Conservation (phyloP, 1,140 invertebrate genomes). For the Ooceraea biroi region DNA sequence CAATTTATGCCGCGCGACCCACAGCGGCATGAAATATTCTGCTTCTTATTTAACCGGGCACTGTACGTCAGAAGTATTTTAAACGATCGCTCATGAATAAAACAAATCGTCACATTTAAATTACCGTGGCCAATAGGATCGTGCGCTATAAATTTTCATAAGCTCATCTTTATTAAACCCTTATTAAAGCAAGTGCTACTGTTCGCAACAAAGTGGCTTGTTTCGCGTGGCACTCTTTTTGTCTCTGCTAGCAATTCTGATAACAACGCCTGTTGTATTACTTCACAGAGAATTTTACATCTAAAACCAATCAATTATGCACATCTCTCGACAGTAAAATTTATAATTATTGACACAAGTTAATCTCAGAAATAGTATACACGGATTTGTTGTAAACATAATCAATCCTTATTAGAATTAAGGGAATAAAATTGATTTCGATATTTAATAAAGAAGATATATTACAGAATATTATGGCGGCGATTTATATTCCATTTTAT, state of each 20-base stretch:
- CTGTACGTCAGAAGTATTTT: slow-evolving; percentile 62
- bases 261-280: slow-evolving; percentile 1
- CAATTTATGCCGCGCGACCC: slow-evolving; percentile 59
- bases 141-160: slow-evolving; percentile 64
- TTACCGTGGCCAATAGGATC: slow-evolving; percentile 59
- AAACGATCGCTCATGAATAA: slow-evolving; percentile 66
- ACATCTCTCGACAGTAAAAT: background rate
- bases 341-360: background rate
- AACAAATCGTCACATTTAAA: slow-evolving; percentile 64
- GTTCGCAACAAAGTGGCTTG: slow-evolving; percentile 58
- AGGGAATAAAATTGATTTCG: background rate
- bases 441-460: background rate
- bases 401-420: background rate
- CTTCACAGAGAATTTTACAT: background rate
- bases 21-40: slow-evolving; percentile 51
- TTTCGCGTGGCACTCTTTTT: slow-evolving; percentile 2
- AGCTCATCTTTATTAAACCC: slow-evolving; percentile 64
- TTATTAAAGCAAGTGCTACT: slow-evolving; percentile 48
- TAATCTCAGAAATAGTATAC: background rate
- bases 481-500: background rate
- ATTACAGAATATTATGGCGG: background rate
- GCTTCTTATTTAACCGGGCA: slow-evolving; percentile 64
- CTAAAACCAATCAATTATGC: background rate
- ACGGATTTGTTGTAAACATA: background rate
- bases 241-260: slow-evolving; percentile 1